Evolutionary conservation across 1,140 invertebrate species (phyloP).

Genomic region (Brachionus plicatilis): DNA sequence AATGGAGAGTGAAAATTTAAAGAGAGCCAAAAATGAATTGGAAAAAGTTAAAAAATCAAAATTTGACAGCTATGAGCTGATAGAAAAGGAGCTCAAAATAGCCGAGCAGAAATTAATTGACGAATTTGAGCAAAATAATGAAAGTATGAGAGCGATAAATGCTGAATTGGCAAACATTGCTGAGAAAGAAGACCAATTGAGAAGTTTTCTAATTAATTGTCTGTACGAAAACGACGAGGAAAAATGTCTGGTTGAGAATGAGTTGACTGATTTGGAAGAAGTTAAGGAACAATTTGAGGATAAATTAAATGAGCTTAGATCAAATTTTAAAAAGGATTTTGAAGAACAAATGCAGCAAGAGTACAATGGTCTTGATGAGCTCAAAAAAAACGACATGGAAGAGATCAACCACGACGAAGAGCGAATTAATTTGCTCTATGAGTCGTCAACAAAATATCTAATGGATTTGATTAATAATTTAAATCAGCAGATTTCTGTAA

Average conservation of each 20-base stretch:
- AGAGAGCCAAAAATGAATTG: not conserved
- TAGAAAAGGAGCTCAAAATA: not conserved
- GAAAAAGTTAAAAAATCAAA: conserved; percentile 12
- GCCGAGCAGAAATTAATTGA: not conserved
- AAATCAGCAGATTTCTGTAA: not conserved
- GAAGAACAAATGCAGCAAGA: conserved; percentile 12
- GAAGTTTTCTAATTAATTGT: not conserved
- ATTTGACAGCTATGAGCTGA: not conserved
- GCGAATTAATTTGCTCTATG: not conserved
- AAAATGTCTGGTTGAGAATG: conserved; percentile 8
- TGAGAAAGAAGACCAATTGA: not conserved
- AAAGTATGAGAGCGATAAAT: not conserved
- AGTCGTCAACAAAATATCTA: conserved; percentile 16
- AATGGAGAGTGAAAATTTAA: not conserved
- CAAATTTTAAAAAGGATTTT: not conserved
- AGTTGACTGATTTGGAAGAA: not conserved
- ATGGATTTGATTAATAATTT: not conserved
- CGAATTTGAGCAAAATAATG: not conserved
- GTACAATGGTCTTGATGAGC: not conserved
- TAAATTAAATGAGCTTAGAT: not conserved
- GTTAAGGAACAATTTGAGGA: not conserved
- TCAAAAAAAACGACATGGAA: not conserved
- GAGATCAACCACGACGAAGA: not conserved
- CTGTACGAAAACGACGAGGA: conserved; percentile 27
- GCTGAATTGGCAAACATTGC: not conserved